Percentiles rank a stretch among this genome's conserved stretches.
Evolutionary conservation across 2,113 vertebrate genomes (phyloP).

Genomic region (Pelecanus crispus): DNA sequence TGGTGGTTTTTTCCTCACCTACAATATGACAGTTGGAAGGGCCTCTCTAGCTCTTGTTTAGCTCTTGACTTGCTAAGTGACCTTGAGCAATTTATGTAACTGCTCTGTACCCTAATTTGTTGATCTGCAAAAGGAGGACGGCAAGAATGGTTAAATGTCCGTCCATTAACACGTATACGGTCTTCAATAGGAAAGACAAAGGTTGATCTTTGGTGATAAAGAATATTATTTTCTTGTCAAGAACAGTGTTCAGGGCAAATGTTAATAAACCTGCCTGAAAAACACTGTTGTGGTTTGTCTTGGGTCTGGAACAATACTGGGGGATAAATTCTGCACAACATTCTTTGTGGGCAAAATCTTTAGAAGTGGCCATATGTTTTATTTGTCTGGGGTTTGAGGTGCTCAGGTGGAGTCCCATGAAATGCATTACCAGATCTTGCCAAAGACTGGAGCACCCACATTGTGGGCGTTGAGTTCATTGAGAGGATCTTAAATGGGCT

Average conservation of each 20-base stretch:
- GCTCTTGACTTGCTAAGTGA: not conserved
- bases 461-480: not conserved
- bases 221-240: not conserved
- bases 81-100: not conserved
- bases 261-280: not conserved
- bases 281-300: not conserved
- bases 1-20: not conserved
- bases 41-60: not conserved
- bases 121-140: not conserved
- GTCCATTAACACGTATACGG: not conserved
- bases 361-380: not conserved
- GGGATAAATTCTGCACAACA: not conserved
- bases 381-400: not conserved
- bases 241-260: not conserved
- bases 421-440: not conserved
- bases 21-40: not conserved
- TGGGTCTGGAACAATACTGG: not conserved
- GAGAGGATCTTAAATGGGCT: not conserved
- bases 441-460: not conserved
- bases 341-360: not conserved
- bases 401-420: not conserved
- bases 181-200: not conserved
- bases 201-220: not conserved
- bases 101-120: not conserved
- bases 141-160: not conserved